These are phyloP conservation scores for Ostrea denselamellosa DNA, from an alignment of 1,140 invertebrate genomes.

Conservation along the genomic window DNA sequence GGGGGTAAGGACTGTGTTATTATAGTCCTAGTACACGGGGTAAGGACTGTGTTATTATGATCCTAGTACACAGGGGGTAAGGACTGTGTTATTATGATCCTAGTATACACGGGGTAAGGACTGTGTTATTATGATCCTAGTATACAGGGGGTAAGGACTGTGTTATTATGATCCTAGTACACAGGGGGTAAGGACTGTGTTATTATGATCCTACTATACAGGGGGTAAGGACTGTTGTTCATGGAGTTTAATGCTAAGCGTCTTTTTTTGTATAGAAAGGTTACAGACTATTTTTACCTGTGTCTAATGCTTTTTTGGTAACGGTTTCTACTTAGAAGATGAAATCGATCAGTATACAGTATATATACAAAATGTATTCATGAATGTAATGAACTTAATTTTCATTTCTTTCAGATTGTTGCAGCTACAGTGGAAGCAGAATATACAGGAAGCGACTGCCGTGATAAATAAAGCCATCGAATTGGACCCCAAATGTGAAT, in stretches of 20 bases:
- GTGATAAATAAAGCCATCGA: conserved; percentile 90
- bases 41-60: too few relatives aligned
- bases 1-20: conserved; percentile 78
- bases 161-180: conserved; percentile 88
- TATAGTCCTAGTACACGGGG: too few relatives aligned
- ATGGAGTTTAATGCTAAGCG: neutral
- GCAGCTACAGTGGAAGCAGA: conserved; percentile 88
- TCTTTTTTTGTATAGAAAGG: too few relatives aligned
- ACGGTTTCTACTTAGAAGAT: too few relatives aligned
- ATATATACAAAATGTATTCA: too few relatives aligned
- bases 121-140: conserved; percentile 85
- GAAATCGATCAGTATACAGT: too few relatives aligned
- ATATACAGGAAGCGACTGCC: conserved; percentile 88
- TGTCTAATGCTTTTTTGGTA: too few relatives aligned
- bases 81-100: conserved; percentile 68
- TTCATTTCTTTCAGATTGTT: conserved; percentile 81
- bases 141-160: conserved; percentile 85
- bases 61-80: conserved; percentile 83
- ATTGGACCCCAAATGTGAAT: conserved; percentile 94
- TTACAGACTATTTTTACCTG: too few relatives aligned
- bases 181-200: conserved; percentile 83
- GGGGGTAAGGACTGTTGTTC: conserved; percentile 80
- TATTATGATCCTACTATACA: conserved; percentile 90
- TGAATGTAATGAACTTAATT: neutral
- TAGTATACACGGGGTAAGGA: conserved; percentile 76